Evolutionary conservation across 2,888 invertebrate species (phyloP).

Genomic region (Hoplodrina blanda): DNA sequence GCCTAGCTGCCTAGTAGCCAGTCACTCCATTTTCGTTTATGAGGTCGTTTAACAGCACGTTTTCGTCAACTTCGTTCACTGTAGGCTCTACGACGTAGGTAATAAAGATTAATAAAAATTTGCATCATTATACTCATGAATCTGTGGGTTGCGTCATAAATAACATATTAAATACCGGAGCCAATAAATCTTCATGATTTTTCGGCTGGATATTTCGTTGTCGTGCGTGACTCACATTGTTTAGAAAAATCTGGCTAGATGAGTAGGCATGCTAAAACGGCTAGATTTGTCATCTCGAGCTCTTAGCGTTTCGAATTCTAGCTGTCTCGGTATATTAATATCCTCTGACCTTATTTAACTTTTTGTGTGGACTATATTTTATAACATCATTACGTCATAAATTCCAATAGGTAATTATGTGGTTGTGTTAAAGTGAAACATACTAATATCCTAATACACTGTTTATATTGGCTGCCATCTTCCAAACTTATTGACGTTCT

Average conservation of each 20-base stretch:
- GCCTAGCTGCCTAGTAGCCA: constrained; percentile 51
- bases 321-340: constrained; percentile 12
- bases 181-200: constrained; percentile 42
- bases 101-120: constrained; percentile 39
- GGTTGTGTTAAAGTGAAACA: constrained; percentile 16
- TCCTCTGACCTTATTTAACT: constrained; percentile 33
- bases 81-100: constrained; percentile 21
- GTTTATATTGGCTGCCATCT: constrained; percentile 39
- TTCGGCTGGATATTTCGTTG: constrained; percentile 28
- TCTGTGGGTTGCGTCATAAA: constrained; percentile 32
- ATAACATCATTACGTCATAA: constrained; percentile 23
- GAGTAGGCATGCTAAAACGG: constrained; percentile 13
- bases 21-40: constrained; percentile 67
- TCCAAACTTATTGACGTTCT: constrained; percentile 18
- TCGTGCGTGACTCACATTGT: constrained; percentile 34
- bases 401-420: not conserved
- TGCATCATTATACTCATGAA: constrained; percentile 21
- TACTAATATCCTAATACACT: constrained; percentile 22
- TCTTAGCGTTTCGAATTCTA: constrained; percentile 6
- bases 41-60: constrained; percentile 52
- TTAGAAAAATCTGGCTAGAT: constrained; percentile 29
- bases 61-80: constrained; percentile 36
- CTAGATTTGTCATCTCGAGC: constrained; percentile 26
- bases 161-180: constrained; percentile 31
- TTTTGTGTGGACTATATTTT: not conserved